phyloP scores from a whole-genome alignment of 2,797 vertebrate genomes.

The Nannoperca obscura region DNA sequence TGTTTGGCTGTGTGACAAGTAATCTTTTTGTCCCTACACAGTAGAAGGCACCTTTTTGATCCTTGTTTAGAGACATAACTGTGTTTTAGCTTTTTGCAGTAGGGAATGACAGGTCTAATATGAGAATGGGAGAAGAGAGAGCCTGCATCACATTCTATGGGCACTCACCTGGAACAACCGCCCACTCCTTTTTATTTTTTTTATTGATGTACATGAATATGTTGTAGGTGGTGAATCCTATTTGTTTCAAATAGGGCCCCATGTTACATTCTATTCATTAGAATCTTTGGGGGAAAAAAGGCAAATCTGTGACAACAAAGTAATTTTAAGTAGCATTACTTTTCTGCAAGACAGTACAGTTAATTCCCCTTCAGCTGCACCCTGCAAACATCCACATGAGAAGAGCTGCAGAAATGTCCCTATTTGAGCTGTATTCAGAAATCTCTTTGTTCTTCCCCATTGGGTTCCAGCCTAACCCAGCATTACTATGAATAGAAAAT shows the following conservation, averaged over 20 bases:
- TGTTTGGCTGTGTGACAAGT: slow-evolving; percentile 22
- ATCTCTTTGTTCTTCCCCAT: slow-evolving; percentile 72
- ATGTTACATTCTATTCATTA: slow-evolving; percentile 31
- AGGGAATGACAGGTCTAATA: not conserved
- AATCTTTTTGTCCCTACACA: not conserved
- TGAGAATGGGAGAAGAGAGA: slow-evolving; percentile 3
- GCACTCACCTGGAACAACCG: slow-evolving; percentile 21
- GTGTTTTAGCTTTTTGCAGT: not conserved
- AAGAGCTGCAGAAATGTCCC: slow-evolving; percentile 69
- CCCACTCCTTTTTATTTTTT: slow-evolving; percentile 19
- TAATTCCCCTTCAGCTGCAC: slow-evolving; percentile 67
- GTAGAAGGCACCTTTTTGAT: slow-evolving; percentile 17
- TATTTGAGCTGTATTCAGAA: slow-evolving; percentile 69
- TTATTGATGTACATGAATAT: slow-evolving; percentile 26
- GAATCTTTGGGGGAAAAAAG: not conserved
- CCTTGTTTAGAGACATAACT: slow-evolving; percentile 12
- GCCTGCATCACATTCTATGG: slow-evolving; percentile 17
- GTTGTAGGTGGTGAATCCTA: slow-evolving; percentile 7
- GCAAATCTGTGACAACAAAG: slow-evolving; percentile 43
- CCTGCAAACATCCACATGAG: slow-evolving; percentile 56
- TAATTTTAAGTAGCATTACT: slow-evolving; percentile 40
- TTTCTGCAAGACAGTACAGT: slow-evolving; percentile 53
- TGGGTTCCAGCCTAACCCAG: slow-evolving; percentile 61
- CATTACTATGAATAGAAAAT: slow-evolving; percentile 71
- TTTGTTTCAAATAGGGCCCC: slow-evolving; percentile 19